Evolutionary conservation across 2,888 invertebrate genomes (phyloP).

Genomic region (Galerucella calmariensis): DNA sequence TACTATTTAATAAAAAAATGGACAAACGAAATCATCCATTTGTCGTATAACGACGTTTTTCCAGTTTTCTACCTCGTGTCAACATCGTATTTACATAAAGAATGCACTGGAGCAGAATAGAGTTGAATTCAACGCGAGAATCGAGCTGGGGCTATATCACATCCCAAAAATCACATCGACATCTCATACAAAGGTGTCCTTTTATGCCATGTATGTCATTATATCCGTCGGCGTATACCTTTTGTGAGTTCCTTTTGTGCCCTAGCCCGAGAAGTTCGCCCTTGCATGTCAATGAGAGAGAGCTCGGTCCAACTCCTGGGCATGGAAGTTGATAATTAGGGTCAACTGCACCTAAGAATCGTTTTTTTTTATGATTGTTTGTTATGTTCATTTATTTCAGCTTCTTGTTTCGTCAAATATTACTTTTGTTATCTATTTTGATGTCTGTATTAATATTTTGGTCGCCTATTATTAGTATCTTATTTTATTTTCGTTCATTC

Average conservation of each 20-base stretch:
- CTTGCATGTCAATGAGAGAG: slow-evolving; percentile 65
- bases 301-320: slow-evolving; percentile 49
- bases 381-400: not conserved
- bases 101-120: slow-evolving; percentile 42
- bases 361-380: not conserved
- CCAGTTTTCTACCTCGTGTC: slow-evolving; percentile 21
- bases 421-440: too few species aligned
- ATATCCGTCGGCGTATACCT: slow-evolving; percentile 60
- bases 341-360: slow-evolving; percentile 12
- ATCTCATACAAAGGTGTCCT: slow-evolving; percentile 59
- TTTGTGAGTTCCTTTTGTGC: slow-evolving; percentile 63
- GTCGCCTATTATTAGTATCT: too few species aligned
- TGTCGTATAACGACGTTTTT: slow-evolving; percentile 19
- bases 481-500: too few species aligned
- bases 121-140: slow-evolving; percentile 28
- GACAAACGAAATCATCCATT: not conserved
- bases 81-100: slow-evolving; percentile 42
- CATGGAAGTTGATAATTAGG: slow-evolving; percentile 3
- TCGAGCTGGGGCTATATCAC: slow-evolving; percentile 36
- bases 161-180: slow-evolving; percentile 58
- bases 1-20: not conserved
- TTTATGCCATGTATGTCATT: slow-evolving; percentile 60
- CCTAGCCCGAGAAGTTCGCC: slow-evolving; percentile 59
- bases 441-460: too few species aligned
- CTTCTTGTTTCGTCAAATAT: too few species aligned